Evolutionary conservation across 1,140 invertebrate species (phyloP).

Genomic region (Danaus plexippus): DNA sequence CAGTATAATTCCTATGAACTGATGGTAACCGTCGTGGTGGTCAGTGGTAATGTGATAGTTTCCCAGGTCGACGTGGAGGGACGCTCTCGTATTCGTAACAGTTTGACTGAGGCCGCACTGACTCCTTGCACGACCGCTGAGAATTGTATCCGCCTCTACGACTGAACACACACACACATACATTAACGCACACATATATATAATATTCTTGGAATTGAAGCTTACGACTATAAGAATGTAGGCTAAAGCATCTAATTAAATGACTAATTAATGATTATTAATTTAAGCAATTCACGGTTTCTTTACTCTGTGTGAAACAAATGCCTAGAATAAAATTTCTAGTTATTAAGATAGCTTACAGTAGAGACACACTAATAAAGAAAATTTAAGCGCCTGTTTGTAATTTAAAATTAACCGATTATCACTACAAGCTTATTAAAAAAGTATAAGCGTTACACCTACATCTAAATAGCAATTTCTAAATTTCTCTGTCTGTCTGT

Average conservation of each 20-base stretch:
- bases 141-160: conserved; percentile 81
- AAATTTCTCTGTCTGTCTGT: no score
- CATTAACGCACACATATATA: not conserved
- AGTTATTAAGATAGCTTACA: no score
- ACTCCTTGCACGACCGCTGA: conserved; percentile 78
- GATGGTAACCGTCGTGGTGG: not conserved
- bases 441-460: no score
- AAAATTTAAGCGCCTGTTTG: no score
- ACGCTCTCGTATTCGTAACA: conserved; percentile 88
- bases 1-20: no score
- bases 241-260: not conserved
- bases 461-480: no score
- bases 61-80: conserved; percentile 70
- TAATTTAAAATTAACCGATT: no score
- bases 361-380: no score
- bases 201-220: not conserved
- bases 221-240: not conserved
- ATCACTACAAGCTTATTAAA: no score
- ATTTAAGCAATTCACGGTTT: not conserved
- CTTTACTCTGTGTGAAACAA: no score
- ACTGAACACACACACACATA: conserved; percentile 28
- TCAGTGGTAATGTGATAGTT: conserved; percentile 80
- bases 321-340: no score
- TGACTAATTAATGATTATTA: conserved; percentile 4
- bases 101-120: conserved; percentile 81